A percentile compares a stretch with the other conserved stretches of the same genome.
These are phyloP conservation scores for Luscinia luscinia DNA, from an alignment of 2,797 vertebrate species.

Conservation along the genomic window DNA sequence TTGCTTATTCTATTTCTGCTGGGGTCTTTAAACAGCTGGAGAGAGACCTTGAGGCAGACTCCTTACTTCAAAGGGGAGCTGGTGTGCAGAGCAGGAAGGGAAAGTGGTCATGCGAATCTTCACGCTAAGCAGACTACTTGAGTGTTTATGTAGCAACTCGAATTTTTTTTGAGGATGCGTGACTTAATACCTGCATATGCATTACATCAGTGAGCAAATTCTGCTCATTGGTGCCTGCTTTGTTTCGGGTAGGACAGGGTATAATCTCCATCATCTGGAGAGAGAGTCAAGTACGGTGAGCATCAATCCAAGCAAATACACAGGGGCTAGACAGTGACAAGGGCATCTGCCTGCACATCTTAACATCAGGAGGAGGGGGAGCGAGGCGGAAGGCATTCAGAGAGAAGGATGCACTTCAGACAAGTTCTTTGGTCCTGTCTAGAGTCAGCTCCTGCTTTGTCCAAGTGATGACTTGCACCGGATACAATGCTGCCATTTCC, in stretches of 20 bases:
- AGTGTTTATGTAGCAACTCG: constrained; percentile 22
- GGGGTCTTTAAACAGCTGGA: neutral
- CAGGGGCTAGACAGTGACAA: constrained; percentile 29
- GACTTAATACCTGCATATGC: constrained; percentile 45
- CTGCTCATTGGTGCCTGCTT: constrained; percentile 49
- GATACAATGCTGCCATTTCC: neutral
- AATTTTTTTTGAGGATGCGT: neutral
- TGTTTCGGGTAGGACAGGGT: constrained; percentile 16
- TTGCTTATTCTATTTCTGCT: neutral
- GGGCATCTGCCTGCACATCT: constrained; percentile 46
- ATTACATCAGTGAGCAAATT: constrained; percentile 38
- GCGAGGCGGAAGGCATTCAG: neutral
- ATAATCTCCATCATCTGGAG: constrained; percentile 54
- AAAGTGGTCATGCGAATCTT: neutral
- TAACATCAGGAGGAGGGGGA: constrained; percentile 29
- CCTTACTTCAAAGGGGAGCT: neutral
- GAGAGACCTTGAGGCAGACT: neutral
- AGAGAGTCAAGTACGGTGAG: neutral
- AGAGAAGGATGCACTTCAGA: constrained; percentile 42
- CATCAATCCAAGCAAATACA: constrained; percentile 13
- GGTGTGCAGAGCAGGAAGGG: neutral
- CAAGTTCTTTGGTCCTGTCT: constrained; percentile 10
- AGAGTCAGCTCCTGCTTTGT: neutral
- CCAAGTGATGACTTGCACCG: constrained; percentile 18
- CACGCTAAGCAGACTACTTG: neutral